Conservation (phyloP, 2,797 vertebrate species). For the Microctenopoma steveboyesi region DNA sequence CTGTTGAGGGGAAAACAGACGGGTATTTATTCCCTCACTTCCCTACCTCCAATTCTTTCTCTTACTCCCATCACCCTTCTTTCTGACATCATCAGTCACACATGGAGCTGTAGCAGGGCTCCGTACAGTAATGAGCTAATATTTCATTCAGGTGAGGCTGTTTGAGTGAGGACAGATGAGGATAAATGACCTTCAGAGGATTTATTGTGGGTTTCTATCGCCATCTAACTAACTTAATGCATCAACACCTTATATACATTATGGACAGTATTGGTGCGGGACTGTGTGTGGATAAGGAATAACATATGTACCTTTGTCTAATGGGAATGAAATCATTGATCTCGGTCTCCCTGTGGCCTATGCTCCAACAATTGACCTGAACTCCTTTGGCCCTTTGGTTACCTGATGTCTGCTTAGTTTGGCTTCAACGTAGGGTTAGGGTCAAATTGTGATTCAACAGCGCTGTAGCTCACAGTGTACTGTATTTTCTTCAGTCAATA, state of each 20-base stretch:
- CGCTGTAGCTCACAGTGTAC: background rate
- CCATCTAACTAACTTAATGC: background rate
- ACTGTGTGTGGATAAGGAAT: background rate
- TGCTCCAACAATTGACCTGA: conserved; percentile 40
- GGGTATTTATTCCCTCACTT: conserved; percentile 64
- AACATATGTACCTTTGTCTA: background rate
- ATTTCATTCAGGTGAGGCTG: conserved; percentile 37
- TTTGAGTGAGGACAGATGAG: conserved; percentile 28
- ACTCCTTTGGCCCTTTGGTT: conserved; percentile 11
- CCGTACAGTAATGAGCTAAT: conserved; percentile 42
- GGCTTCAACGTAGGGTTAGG: background rate
- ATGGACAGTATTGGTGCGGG: background rate
- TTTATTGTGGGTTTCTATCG: conserved; percentile 14
- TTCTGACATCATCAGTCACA: conserved; percentile 41
- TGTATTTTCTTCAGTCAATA: background rate
- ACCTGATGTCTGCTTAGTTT: background rate
- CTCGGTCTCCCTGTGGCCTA: conserved; percentile 9
- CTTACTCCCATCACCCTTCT: conserved; percentile 27
- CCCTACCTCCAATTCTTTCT: conserved; percentile 40
- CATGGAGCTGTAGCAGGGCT: conserved; percentile 5
- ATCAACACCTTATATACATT: conserved; percentile 7
- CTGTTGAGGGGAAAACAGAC: conserved; percentile 73
- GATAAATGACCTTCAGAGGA: conserved; percentile 29
- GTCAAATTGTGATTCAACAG: background rate
- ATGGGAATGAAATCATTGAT: conserved; percentile 3